Base-by-base conservation (phyloP, 2,797 vertebrate genomes). In the Chiroxiphia lanceolata region DNA sequence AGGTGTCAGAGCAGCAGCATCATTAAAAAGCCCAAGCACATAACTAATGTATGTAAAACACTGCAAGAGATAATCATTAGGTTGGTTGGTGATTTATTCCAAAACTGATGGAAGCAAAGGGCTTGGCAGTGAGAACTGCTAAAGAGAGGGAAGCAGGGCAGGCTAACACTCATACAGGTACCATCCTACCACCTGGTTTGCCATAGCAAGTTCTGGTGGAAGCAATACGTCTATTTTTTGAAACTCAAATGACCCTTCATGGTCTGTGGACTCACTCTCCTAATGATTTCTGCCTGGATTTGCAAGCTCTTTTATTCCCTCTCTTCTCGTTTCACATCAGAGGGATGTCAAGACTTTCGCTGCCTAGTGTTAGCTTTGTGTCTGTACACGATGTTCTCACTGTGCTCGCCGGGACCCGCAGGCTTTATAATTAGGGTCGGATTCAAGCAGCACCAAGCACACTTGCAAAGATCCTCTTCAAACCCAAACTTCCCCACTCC, bases 1-100 rank as follows among this genome's bases (percentile, higher is more conserved):
- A 94, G 88, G 77, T 94, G 95, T 94, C 92, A 96, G 94, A 96
- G 95, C 71, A 75, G 96, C 7, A 94, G 91, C 95, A 94, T 76
- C 96, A 89, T 96, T 97, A 97, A 92, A 87, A 84, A 96, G 95
- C 86, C 90, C 83, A 79, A 75, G 95, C 91, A 95, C 79, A 75
- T 93, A 96, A 97, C 91, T 93, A 95, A 94, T 60, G 82, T 48
- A 88, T 36, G 87, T 93, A 94, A 96, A 96, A 91, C 64, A 71
- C 91, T 19, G 45, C 10, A 26, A 95, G 94, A 90, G 61, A 83
- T 90, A 90, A 89, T 95, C 68, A 71, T 90, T 94, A 84, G 74
- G 72, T 53, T 89, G 93, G 83, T 34, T 27, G 82, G 89, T 91
- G 93, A 96, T 96, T 95, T 96, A 95, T 95, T 95, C 90, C 78